Base-by-base conservation (phyloP, 1,140 invertebrate species). In the Ephestia elutella region DNA sequence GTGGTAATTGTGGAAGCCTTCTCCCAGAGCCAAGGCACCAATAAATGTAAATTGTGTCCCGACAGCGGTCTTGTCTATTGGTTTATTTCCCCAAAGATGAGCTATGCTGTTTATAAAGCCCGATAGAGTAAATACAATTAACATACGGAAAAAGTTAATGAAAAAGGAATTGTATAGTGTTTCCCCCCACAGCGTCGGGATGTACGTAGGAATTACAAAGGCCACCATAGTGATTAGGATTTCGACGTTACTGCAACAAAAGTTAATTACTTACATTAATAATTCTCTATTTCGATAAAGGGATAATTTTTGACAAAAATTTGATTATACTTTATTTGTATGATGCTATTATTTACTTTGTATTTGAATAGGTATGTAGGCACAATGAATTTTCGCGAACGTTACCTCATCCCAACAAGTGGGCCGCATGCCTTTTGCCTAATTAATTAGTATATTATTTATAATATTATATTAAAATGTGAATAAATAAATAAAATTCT, bases 1-100 rank as follows among this genome's bases (percentile, higher is more conserved):
- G 17, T 65, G 63, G 28, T 54, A 65, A 19, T 65, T 63, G 19
- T 51, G 50, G 50, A 20, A 51, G 0, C 50, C 50, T 13, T 51
- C 50, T 13, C 50, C 50, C 18, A 51, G 13, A 5, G 50, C 13
- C 18, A 21, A 4, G 10, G 18, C 11, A 1, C 18, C 11, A 10
- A 51, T 7, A 20, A 8, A 5, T 25, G 7, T 5, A 10, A 13
- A 13, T 5, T 51, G 18, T 8, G 50, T 21, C 7, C 18, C 11
- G 5, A 51, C 18, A 21, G 18, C 20, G 3, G 18, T 51, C 20
- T 21, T 51, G 50, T 51, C 50, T 5, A 20, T 20, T 51, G 50
- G 50, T 21, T 25, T 20, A 21, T 51, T 10, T 21, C 50, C 50
- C 50, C 50, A 51, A 0, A 21, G 15, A 21, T 51, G 50, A 11